Conservation (phyloP, 2,113 vertebrate species). For the Ammodytes marinus region DNA sequence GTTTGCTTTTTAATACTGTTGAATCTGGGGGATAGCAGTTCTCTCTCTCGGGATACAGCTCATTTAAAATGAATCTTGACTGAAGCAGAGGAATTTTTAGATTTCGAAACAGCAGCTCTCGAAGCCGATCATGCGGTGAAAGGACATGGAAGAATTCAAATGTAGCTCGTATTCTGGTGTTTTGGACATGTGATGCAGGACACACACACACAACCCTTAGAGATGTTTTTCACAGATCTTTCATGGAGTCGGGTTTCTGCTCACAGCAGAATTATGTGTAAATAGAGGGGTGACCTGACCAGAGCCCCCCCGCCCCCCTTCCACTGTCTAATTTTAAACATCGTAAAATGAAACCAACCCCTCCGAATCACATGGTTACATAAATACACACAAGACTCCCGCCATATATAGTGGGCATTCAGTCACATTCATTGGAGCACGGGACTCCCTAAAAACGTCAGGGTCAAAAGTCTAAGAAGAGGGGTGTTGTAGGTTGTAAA, state of each 20-base stretch:
- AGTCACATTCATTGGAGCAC: background rate
- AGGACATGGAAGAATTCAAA: conserved; percentile 7
- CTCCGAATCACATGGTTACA: conserved; percentile 38
- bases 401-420: conserved; percentile 21
- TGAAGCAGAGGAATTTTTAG: conserved; percentile 20
- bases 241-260: conserved; percentile 2
- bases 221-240: conserved; percentile 15
- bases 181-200: background rate
- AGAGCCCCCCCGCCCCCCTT: background rate
- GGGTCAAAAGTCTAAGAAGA: background rate
- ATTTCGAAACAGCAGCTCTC: conserved; percentile 21
- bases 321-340: conserved; percentile 65
- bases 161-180: background rate
- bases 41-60: conserved; percentile 62
- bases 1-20: conserved; percentile 75
- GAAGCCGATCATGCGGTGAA: conserved; percentile 4
- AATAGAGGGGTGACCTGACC: conserved; percentile 7
- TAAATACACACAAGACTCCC: conserved; percentile 31
- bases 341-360: conserved; percentile 37
- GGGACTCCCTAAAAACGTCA: too few relatives aligned
- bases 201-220: background rate
- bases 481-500: background rate
- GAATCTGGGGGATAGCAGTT: conserved; percentile 67
- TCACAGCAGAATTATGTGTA: background rate
- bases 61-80: conserved; percentile 39